phyloP scores from a whole-genome alignment of 2,113 vertebrate genomes.

The Phoenicopterus ruber region DNA sequence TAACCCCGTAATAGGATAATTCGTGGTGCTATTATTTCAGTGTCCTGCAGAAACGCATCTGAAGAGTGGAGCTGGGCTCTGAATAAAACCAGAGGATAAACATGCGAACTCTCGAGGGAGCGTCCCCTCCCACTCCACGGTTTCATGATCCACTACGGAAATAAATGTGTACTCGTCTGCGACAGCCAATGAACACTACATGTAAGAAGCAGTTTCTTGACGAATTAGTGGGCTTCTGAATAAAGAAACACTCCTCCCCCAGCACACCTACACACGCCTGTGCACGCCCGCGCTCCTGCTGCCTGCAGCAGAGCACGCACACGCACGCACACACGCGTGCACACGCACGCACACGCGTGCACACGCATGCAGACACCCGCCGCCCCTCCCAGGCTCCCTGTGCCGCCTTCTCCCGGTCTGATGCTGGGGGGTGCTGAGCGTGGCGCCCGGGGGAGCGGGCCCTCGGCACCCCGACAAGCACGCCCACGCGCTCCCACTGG shows the following conservation, averaged over 20 bases:
- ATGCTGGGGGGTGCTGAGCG: neutral
- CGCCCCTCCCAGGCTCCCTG: neutral
- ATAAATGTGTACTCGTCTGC: neutral
- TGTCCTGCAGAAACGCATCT: neutral
- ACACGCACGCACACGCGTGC: neutral
- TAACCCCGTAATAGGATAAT: neutral
- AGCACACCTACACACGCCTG: neutral
- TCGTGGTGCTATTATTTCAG: neutral
- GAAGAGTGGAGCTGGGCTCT: neutral
- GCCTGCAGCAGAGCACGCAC: neutral
- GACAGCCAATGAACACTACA: neutral
- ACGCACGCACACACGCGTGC: too few species aligned
- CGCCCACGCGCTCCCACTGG: slow-evolving; percentile 31
- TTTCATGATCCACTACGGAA: neutral
- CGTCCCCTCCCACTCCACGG: neutral
- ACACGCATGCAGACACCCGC: fast-evolving
- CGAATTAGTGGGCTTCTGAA: neutral
- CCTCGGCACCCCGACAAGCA: neutral
- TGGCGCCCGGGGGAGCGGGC: neutral
- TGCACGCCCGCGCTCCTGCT: neutral
- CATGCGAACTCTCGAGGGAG: fast-evolving
- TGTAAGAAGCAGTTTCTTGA: neutral
- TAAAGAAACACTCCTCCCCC: neutral
- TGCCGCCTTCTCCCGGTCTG: neutral
- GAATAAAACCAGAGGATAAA: neutral